Evolutionary conservation across 2,113 vertebrate genomes (phyloP).

Genomic region (Brachypodius melanocephalos): DNA sequence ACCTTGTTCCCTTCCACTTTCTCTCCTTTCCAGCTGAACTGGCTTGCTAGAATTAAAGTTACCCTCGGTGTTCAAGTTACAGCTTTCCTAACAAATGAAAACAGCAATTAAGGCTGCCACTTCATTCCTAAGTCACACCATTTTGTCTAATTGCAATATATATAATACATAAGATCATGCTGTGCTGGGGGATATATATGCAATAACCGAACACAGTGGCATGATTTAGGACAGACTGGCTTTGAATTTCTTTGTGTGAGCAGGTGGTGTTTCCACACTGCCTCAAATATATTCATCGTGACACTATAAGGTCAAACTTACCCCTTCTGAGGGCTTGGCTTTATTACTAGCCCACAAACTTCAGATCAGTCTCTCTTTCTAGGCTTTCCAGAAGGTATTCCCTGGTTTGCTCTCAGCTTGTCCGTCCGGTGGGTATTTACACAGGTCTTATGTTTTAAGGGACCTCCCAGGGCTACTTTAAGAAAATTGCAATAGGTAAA

Average conservation of each 20-base stretch:
- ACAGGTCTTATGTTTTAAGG: background rate
- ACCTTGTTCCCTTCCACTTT: background rate
- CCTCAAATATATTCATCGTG: constrained; percentile 66
- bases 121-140: constrained; percentile 68
- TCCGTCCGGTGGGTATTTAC: background rate
- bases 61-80: constrained; percentile 26
- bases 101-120: constrained; percentile 68
- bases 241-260: constrained; percentile 69
- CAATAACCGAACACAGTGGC: constrained; percentile 69
- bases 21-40: background rate
- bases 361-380: constrained; percentile 31
- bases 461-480: background rate
- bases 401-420: constrained; percentile 9
- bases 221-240: constrained; percentile 69
- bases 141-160: constrained; percentile 72
- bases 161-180: constrained; percentile 72
- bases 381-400: constrained; percentile 30
- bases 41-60: constrained; percentile 26
- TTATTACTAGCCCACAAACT: constrained; percentile 58
- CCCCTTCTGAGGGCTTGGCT: constrained; percentile 51
- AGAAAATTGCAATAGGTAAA: background rate
- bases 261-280: constrained; percentile 67
- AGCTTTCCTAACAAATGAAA: constrained; percentile 55
- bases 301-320: constrained; percentile 72
- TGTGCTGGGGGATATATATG: constrained; percentile 69